Base-by-base conservation (phyloP, 2,797 vertebrate genomes). In the Craterocephalus amniculus region DNA sequence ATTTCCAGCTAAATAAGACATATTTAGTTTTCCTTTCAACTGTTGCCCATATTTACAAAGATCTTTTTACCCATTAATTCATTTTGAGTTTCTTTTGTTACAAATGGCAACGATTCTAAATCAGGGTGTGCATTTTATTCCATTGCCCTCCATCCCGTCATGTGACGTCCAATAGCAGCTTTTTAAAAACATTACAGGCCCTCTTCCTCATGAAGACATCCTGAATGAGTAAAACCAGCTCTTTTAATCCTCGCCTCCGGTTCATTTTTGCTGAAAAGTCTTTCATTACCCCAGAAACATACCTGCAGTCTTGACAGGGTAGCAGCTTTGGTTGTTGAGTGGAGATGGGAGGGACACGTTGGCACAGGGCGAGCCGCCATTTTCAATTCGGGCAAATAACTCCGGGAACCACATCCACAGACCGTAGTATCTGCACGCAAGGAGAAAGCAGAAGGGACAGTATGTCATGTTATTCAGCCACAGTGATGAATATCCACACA, bases 341-440 rank as follows among this genome's bases (percentile, higher is more conserved):
- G 40, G 22, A 38, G 79, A 78, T 0, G 36, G 27, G 8, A 35
- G 49, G 14, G 90, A 85, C 20, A 63, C 20, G 49, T 92, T 92
- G 69, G 87, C 68, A 27, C 94, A 95, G 0, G 93, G 90, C 0
- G 92, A 92, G 3, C 93, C 92, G 1, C 91, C 91, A 0, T 57
- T 73, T 63, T 95, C 93, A 0, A 83, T 40, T 64, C 92, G 87
- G 22, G 70, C 72, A 43, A 95, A 93, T 35, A 95, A 90, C 87
- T 93, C 93, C 0, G 94, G 94, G 74, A 95, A 94, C 94, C 94
- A 95, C 94, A 95, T 95, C 94, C 94, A 95, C 75, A 95, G 87
- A 0, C 94, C 94, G 2, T 95, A 95, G 70, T 92, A 95, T 3
- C 94, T 94, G 34, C 16, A 84, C 34, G 83, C n/a, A 76, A 18